These are phyloP conservation scores for Cheilinus undulatus DNA, from an alignment of 2,113 vertebrate genomes.

Conservation along the genomic window DNA sequence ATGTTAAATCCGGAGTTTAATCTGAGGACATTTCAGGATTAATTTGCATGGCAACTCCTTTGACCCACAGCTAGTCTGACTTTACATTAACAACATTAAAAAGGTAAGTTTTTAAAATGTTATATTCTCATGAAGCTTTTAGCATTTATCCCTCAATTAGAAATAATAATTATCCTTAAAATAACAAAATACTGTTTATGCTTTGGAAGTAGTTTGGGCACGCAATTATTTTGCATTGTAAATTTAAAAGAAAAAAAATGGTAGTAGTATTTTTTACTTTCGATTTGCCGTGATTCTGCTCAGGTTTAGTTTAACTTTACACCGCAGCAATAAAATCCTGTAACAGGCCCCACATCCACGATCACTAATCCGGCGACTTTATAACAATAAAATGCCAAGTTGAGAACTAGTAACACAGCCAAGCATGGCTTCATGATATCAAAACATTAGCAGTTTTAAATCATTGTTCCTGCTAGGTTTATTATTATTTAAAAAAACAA, in stretches of 20 bases:
- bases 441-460: neutral
- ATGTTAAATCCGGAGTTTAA: too few species aligned
- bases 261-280: too few species aligned
- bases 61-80: too few species aligned
- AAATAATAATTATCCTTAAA: neutral
- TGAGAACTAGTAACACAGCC: neutral
- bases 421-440: neutral
- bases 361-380: neutral
- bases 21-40: too few species aligned
- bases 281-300: neutral
- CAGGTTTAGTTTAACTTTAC: slow-evolving; percentile 5
- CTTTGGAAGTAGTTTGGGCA: slow-evolving; percentile 19
- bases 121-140: too few species aligned
- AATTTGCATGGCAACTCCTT: too few species aligned
- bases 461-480: neutral
- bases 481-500: too few species aligned
- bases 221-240: too few species aligned
- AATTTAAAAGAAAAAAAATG: too few species aligned
- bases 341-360: neutral
- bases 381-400: neutral
- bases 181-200: neutral
- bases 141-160: neutral
- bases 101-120: too few species aligned
- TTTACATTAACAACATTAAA: too few species aligned
- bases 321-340: slow-evolving; percentile 12